Base-by-base conservation (phyloP, 1,140 invertebrate species). In the Vollenhovia emeryi region DNA sequence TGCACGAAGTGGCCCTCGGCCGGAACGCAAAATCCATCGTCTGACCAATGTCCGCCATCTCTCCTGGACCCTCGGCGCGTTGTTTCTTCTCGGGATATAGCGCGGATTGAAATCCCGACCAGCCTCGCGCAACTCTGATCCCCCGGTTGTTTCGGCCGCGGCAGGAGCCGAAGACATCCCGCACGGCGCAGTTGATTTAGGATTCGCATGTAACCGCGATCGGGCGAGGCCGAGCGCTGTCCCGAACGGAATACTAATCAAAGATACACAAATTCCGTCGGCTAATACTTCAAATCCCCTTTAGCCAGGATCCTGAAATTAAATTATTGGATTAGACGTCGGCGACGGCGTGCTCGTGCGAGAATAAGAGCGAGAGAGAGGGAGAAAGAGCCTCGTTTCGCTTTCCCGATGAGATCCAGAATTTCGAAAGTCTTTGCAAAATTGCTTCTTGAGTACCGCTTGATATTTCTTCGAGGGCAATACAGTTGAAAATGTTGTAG, bases 261-360 rank as follows among this genome's bases (percentile, higher is more conserved):
- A 94, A 95, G 94, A 94, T 94, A 94, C 93, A 94, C 94, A 94
- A 94, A 94, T 94, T 94, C 93, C 93, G 91, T 36, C 78, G 93
- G 92, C 93, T 95, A 94, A 95, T 95, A 95, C 94, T 95, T 94
- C 92, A 94, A 94, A 95, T 94, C 94, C 94, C 94, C 94, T 94
- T 93, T 91, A 93, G 92, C 92, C 85, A 86, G 93, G 92, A 92
- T 94, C 91, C 86, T 87, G 89, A 95, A 94, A 94, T 95, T 95
- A 94, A 95, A 95, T 95, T 94, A 95, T 95, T 95, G 93, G 94
- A 94, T 95, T 95, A 94, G 93, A 93, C 85, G 90, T 74, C 86
- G 89, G 90, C 93, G 91, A 87, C 91, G 87, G 71, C 74, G n/a
- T 82, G 62, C 78, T 79, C 60, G 73, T 73, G 45, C 59, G 43